Conservation (phyloP, 2,113 vertebrate genomes). For the Hystrix brachyura region DNA sequence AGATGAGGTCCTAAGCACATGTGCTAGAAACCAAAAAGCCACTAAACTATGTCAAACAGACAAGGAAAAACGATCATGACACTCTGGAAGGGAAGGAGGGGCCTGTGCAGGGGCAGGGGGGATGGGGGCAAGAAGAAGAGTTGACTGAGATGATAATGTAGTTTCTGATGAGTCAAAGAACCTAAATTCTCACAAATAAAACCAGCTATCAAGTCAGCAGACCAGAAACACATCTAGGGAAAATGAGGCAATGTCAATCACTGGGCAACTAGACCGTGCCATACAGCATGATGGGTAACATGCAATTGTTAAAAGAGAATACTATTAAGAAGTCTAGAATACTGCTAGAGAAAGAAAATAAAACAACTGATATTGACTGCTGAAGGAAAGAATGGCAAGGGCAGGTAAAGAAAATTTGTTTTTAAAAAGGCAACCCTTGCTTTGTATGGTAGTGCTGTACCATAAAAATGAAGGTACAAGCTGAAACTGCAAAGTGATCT, state of each 20-base stretch:
- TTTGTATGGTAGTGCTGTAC: background rate
- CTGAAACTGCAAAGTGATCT: background rate
- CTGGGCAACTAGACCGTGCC: background rate
- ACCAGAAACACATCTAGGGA: background rate
- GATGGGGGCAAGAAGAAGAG: background rate
- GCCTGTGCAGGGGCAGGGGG: background rate
- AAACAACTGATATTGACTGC: background rate
- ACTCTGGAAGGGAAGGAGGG: too few relatives aligned
- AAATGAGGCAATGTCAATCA: background rate
- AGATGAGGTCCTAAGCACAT: background rate
- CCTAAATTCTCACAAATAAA: background rate
- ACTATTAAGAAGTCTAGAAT: background rate
- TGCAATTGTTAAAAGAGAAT: background rate
- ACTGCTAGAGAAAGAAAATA: background rate
- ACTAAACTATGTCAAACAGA: background rate
- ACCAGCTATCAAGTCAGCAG: background rate
- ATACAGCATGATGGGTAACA: accelerated
- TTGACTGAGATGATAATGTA: accelerated
- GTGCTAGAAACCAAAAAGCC: background rate
- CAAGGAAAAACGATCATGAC: background rate
- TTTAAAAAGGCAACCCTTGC: background rate
- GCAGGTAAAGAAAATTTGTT: background rate
- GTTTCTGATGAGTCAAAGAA: background rate
- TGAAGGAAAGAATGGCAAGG: background rate
- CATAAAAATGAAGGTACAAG: background rate